A percentile compares a stretch with the other conserved stretches of the same genome.
Conservation (phyloP, 2,113 vertebrate species). For the Tetrax tetrax region DNA sequence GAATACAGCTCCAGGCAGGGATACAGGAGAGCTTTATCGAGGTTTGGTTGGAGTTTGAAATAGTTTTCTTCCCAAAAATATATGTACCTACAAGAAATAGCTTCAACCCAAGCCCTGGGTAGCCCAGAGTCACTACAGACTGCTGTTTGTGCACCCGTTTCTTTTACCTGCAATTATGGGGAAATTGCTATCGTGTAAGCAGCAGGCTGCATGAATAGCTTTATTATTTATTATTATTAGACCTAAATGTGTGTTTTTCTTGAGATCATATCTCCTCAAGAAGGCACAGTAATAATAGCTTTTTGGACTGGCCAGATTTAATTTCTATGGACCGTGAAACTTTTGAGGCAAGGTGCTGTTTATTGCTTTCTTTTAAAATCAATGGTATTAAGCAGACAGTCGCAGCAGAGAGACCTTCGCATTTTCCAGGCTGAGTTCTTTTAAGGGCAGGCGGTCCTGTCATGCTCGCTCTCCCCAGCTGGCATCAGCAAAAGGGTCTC, state of each 20-base stretch:
- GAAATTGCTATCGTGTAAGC: slow-evolving; percentile 45
- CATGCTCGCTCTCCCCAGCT: background rate
- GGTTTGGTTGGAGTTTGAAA: background rate
- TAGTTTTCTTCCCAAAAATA: background rate
- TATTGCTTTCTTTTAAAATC: slow-evolving; percentile 5
- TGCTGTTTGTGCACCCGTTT: slow-evolving; percentile 26
- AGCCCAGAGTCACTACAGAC: slow-evolving; percentile 30
- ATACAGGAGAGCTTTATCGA: background rate
- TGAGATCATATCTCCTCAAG: slow-evolving; percentile 58
- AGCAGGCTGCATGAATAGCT: slow-evolving; percentile 54
- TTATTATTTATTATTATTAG: slow-evolving; percentile 67
- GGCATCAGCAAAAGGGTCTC: slow-evolving; percentile 4
- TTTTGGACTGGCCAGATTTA: background rate
- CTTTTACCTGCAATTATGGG: slow-evolving; percentile 51
- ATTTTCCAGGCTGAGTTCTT: background rate
- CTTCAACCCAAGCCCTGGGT: background rate
- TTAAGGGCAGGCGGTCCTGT: background rate
- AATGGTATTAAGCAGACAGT: background rate
- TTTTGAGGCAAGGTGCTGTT: slow-evolving; percentile 41
- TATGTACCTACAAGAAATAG: slow-evolving; percentile 15
- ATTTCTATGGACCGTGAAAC: slow-evolving; percentile 9
- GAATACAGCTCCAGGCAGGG: background rate
- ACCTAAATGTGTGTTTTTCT: slow-evolving; percentile 56
- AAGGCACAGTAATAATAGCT: slow-evolving; percentile 44
- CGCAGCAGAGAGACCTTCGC: background rate